Percentiles rank a stretch among this genome's conserved stretches.
Evolutionary conservation across 2,113 vertebrate species (phyloP).

Genomic region (Pheucticus melanocephalus): DNA sequence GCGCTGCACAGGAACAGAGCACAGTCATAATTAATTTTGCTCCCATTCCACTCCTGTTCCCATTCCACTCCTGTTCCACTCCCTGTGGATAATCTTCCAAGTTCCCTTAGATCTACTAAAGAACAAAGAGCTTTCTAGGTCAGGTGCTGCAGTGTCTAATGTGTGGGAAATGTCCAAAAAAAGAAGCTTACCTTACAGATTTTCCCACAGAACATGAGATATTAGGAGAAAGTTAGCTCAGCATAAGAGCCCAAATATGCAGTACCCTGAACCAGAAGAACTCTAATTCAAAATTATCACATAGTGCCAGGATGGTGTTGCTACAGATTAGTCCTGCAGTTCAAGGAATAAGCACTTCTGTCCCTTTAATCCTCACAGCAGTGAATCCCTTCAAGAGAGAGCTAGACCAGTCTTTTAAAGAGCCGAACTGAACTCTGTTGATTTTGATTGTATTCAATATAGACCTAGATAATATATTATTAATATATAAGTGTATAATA

Average conservation of each 20-base stretch:
- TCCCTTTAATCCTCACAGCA: background rate
- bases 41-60: background rate
- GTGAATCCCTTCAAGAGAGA: background rate
- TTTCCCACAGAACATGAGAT: background rate
- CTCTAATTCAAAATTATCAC: background rate
- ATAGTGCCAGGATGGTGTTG: background rate
- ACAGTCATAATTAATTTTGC: background rate
- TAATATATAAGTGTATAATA: no score
- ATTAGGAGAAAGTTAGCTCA: background rate
- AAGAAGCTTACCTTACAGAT: background rate
- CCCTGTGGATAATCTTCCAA: background rate
- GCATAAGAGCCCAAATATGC: background rate
- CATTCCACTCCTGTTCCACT: background rate
- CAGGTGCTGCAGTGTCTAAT: background rate
- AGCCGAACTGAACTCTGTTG: background rate
- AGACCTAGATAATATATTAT: background rate
- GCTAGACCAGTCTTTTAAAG: background rate
- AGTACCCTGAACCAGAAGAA: background rate
- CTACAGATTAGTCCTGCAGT: background rate
- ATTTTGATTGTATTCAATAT: background rate
- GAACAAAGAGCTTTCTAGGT: background rate
- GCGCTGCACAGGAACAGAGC: background rate
- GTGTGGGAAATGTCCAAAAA: background rate
- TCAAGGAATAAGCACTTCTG: background rate
- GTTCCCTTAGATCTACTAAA: background rate